A percentile compares a stretch with the other conserved stretches of the same genome.
phyloP scores from a whole-genome alignment of 2,113 vertebrate species.

The Oenanthe melanoleuca region DNA sequence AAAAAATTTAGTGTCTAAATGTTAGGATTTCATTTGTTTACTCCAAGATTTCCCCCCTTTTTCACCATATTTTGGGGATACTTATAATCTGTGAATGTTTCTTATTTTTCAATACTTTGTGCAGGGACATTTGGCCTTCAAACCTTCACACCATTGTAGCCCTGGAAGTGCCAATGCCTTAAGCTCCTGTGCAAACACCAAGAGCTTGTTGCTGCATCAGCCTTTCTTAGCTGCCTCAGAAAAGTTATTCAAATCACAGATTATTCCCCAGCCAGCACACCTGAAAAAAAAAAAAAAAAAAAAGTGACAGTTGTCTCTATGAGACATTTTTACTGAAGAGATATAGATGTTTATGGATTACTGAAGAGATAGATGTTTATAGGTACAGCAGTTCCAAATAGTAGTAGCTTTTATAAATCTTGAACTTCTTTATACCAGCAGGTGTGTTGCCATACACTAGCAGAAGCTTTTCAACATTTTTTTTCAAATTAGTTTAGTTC shows the following conservation, averaged over 20 bases:
- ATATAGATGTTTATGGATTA: not conserved
- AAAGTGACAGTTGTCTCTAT: not conserved
- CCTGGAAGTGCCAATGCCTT: not conserved
- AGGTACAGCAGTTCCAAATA: not conserved
- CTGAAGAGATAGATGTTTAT: not conserved
- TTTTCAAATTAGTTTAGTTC: constrained; percentile 5
- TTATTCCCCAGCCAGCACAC: not conserved
- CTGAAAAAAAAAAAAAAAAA: not conserved
- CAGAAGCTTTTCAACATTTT: not conserved
- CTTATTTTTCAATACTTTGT: not conserved
- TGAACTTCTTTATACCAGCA: not conserved
- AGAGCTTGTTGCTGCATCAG: not conserved
- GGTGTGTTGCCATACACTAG: not conserved
- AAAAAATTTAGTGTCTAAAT: not conserved
- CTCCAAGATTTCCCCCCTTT: rapidly evolving
- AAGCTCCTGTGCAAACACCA: not conserved
- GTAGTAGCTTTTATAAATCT: not conserved
- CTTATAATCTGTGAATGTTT: not conserved
- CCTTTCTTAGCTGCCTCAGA: not conserved
- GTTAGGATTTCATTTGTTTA: not conserved
- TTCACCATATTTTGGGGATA: rapidly evolving
- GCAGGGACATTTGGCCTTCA: not conserved
- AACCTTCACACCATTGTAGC: not conserved
- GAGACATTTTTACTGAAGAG: not conserved
- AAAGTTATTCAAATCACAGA: not conserved